phyloP scores from a whole-genome alignment of 2,797 vertebrate genomes.

The Manis crassicaudata region DNA sequence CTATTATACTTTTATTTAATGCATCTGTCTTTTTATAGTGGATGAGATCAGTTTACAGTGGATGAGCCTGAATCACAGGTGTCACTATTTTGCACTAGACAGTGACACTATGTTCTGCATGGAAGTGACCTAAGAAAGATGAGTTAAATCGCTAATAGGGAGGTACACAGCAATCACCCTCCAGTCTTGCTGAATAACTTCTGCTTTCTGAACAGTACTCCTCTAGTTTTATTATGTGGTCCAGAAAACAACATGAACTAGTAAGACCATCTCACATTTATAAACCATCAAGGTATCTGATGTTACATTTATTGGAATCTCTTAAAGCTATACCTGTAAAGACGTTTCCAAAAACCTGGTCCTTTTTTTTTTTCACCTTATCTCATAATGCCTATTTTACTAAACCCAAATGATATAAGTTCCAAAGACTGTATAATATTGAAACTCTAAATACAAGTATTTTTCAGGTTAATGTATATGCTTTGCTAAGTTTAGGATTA shows the following conservation, averaged over 20 bases:
- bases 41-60: background rate
- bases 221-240: background rate
- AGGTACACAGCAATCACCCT: background rate
- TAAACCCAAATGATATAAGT: background rate
- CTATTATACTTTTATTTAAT: background rate
- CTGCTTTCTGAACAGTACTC: background rate
- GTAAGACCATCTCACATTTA: background rate
- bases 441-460: background rate
- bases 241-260: background rate
- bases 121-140: background rate
- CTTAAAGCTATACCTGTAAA: background rate
- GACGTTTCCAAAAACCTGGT: background rate
- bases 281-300: background rate
- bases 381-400: background rate
- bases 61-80: background rate
- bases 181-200: background rate
- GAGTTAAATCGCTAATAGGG: background rate
- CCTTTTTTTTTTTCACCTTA: background rate
- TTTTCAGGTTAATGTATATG: background rate
- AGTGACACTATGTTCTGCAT: background rate
- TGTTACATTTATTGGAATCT: constrained; percentile 3
- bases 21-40: background rate
- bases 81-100: background rate
- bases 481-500: background rate
- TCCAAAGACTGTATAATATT: background rate